Conservation (phyloP, 2,797 vertebrate genomes). For the Lemur catta region DNA sequence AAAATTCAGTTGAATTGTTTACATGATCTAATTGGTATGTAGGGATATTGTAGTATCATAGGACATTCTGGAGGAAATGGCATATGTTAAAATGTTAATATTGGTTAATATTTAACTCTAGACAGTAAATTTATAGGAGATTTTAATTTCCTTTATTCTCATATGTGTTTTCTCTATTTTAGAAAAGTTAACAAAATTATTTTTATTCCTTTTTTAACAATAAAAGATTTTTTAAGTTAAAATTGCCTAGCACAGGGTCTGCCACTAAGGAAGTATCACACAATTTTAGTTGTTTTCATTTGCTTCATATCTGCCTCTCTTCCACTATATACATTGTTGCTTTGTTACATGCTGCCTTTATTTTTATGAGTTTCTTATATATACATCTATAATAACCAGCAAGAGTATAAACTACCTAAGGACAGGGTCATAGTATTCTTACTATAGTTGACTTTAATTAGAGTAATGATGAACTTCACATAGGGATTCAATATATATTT, state of each 20-base stretch:
- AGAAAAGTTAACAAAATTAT: neutral
- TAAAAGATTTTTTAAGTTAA: neutral
- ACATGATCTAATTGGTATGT: neutral
- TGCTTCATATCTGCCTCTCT: neutral
- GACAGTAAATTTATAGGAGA: neutral
- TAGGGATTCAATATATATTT: neutral
- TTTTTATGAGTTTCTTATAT: neutral
- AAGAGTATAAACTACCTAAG: neutral
- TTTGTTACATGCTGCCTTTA: neutral
- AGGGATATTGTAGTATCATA: neutral
- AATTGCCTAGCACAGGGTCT: neutral
- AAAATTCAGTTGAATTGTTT: neutral
- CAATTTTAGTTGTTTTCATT: neutral
- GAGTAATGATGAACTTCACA: neutral
- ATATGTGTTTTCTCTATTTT: neutral
- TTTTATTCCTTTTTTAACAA: neutral
- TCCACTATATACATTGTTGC: neutral
- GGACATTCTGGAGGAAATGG: neutral
- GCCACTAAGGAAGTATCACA: neutral
- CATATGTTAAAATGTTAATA: neutral
- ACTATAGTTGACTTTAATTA: neutral
- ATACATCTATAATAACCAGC: neutral
- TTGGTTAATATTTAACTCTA: neutral
- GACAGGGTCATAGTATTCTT: neutral
- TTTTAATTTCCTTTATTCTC: slow-evolving; percentile 3